These are phyloP conservation scores for Teleopsis dalmanni DNA, from an alignment of 1,140 invertebrate species.

Conservation along the genomic window DNA sequence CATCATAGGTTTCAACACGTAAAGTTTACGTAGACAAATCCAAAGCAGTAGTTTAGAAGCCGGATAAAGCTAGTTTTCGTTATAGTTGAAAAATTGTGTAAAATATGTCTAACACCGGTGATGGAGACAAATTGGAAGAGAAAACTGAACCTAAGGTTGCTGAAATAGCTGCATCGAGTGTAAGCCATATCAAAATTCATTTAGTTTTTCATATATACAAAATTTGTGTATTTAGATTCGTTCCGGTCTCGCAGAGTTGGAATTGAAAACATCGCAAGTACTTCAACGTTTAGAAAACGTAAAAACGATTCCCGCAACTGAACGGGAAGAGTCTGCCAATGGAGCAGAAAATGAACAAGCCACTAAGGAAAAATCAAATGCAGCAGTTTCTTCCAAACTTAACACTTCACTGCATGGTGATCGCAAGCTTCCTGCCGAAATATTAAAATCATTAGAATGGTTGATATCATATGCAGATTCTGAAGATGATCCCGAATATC, in stretches of 20 bases:
- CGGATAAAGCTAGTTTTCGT: too few species aligned
- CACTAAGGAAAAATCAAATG: constrained; percentile 1
- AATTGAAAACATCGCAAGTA: constrained; percentile 36
- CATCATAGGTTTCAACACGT: too few species aligned
- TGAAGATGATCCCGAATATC: constrained; percentile 40
- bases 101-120: constrained; percentile 7
- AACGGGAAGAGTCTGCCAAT: constrained; percentile 5
- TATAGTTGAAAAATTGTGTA: too few species aligned
- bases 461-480: constrained; percentile 39
- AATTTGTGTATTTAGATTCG: constrained; percentile 28
- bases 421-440: constrained; percentile 36
- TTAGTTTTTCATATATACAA: neutral
- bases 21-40: too few species aligned
- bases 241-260: constrained; percentile 39
- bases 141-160: constrained; percentile 13
- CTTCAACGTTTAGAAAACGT: constrained; percentile 40
- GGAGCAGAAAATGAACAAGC: neutral
- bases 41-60: too few species aligned
- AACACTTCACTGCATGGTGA: constrained; percentile 22
- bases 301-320: constrained; percentile 18
- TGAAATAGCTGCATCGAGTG: constrained; percentile 27
- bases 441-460: constrained; percentile 34
- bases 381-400: neutral
- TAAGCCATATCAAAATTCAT: too few species aligned
- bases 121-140: constrained; percentile 10